Base-by-base conservation (phyloP, 1,140 invertebrate species). In the Acromyrmex charruanus region DNA sequence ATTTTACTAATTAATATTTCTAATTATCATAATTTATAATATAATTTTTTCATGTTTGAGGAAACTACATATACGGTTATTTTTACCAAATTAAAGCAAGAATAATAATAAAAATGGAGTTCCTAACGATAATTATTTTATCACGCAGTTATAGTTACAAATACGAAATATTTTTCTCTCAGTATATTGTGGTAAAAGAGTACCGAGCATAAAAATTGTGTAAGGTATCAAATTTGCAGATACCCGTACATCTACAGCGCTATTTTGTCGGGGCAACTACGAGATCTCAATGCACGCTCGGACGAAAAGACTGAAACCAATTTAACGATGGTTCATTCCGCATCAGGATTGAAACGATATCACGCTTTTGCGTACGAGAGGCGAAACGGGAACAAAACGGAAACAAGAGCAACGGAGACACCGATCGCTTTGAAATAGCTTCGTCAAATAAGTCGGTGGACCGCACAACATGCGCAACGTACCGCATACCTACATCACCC, bases 381-480 rank as follows among this genome's bases (percentile, higher is more conserved):
- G 28, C 31, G 21, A 58, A 51, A 59, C 53, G 14, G 21, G 16
- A 77, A 55, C 61, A 7, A 28, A 39, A 69, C 44, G 44, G 39
- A 49, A 59, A 59, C 28, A 35, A 69, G 51, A 75, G 77, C 51
- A 21, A 77, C 49, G 49, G n/a, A 58, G 63, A 84, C 12, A 49
- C 25, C 14, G n/a, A 49, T 49, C 81, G 66, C 55, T 87, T 66
- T 55, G 79, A 79, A 44, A 87, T 89, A 77, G 86, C 25, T 66
- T 59, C 51, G 77, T 74, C 72, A 77, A 87, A 87, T 84, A 74
- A 87, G 88, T 87, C 59, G 86, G 69, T 44, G 80, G 66, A 79
- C 72, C 77, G 71, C 77, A 12, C 39, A 53, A 61, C 28, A 55
- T 49, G 74, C 86, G 39, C 39, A 44, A 44, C 39, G 74, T 87